phyloP scores from a whole-genome alignment of 2,797 vertebrate species.

The Sebastes alutus region DNA sequence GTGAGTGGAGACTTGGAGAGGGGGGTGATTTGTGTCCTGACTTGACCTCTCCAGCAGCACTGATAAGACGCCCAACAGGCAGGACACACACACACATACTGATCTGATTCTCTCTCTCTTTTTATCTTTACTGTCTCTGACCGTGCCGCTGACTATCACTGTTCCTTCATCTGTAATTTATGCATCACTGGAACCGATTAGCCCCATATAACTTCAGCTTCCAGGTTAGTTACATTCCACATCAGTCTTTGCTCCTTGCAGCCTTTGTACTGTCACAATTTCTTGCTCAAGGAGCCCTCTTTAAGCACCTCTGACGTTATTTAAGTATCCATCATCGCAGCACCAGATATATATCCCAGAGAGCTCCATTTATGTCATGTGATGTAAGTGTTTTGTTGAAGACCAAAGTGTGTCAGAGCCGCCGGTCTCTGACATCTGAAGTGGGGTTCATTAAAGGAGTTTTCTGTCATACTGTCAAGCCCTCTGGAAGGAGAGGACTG shows the following conservation, averaged over 20 bases:
- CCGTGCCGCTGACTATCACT: conserved; percentile 52
- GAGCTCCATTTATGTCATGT: conserved; percentile 44
- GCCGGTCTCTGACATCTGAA: conserved; percentile 11
- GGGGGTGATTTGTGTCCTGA: conserved; percentile 68
- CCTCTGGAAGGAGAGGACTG: background rate
- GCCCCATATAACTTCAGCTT: conserved; percentile 58
- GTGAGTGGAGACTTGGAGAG: conserved; percentile 55
- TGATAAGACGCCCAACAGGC: conserved; percentile 55
- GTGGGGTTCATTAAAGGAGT: conserved; percentile 13
- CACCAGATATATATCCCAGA: conserved; percentile 1
- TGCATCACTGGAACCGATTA: conserved; percentile 68
- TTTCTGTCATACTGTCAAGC: conserved; percentile 22
- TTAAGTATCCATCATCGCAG: conserved; percentile 37
- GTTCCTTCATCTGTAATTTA: conserved; percentile 57
- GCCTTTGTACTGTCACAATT: conserved; percentile 60
- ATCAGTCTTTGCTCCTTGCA: conserved; percentile 55
- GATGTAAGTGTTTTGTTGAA: conserved; percentile 36
- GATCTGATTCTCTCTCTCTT: conserved; percentile 23
- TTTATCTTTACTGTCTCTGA: conserved; percentile 52
- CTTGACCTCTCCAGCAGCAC: conserved; percentile 62
- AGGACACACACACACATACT: conserved; percentile 7
- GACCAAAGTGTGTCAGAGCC: conserved; percentile 35
- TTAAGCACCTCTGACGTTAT: conserved; percentile 48
- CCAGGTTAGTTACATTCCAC: conserved; percentile 71
- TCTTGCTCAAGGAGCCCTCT: conserved; percentile 22